Conservation (phyloP, 1,140 invertebrate species). For the Muscidifurax raptorellus region DNA sequence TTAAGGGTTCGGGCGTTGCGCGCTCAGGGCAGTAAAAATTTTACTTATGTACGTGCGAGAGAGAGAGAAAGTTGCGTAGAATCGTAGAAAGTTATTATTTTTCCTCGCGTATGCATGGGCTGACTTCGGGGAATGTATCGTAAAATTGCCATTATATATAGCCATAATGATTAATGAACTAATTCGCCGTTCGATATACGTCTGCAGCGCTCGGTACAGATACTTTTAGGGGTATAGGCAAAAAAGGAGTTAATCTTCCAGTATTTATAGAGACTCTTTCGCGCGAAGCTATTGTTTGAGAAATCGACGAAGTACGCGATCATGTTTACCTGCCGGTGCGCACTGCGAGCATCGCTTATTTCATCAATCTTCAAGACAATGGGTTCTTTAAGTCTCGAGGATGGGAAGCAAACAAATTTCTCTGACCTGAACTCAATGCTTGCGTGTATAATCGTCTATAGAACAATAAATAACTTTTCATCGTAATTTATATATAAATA, state of each 20-base stretch:
- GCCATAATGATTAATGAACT: neutral
- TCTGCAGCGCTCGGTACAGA: too few relatives aligned
- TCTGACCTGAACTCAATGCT: neutral
- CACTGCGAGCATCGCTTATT: neutral
- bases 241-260: too few relatives aligned
- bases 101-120: neutral
- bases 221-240: too few relatives aligned
- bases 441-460: neutral
- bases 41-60: neutral
- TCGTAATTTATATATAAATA: neutral
- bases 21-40: neutral
- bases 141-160: neutral
- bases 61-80: neutral
- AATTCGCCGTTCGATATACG: neutral
- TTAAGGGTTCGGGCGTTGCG: neutral
- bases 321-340: neutral
- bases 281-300: constrained; percentile 13
- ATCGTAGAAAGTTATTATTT: constrained; percentile 7
- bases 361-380: constrained; percentile 35
- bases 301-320: neutral
- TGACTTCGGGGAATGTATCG: neutral
- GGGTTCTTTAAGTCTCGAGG: neutral
- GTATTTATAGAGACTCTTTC: too few relatives aligned
- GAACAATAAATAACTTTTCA: constrained; percentile 5
- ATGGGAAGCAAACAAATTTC: neutral